Evolutionary conservation across 2,888 invertebrate species (phyloP), one percentile per base, ranked within the genome.

Genomic region (Caenorhabditis plicata): DNA sequence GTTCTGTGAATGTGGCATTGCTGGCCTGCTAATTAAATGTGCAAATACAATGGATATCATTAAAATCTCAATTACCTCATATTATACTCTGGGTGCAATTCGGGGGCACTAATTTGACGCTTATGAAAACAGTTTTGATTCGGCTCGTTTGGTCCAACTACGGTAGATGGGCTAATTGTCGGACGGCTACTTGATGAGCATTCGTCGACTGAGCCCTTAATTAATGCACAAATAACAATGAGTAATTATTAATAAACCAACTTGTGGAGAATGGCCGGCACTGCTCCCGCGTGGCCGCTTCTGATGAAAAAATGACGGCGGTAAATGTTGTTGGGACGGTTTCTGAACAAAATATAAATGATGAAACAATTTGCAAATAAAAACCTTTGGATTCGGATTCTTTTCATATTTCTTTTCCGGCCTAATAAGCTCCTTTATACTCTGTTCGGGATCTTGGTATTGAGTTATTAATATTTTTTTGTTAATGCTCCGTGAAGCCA

Each of bases 241-340:
- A 44, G n/a, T 23, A 9, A 2, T 36, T 27, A 8, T 35, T 17
- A 29, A 31, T 51, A 31, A 20, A 31, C 36, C 39, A 39, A 32
- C 63, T 46, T 62, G 62, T 5, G 68, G 68, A 17, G 62, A 62
- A 47, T 64, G 62, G 31, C 68, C 68, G 9, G 68, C 62, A 56
- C 68, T 68, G 36, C 62, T 64, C 22, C 56, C 62, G 35, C 60
- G 48, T 22, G 62, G 57, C 29, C 60, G 46, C 17, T 48, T 51
- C 17, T 45, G 55, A 17, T 39, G 27, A 43, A 35, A 56, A n/a
- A 48, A 62, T 38, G 62, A 54, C 26, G 51, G 39, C 29, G 61
- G 61, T 19, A 61, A 41, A 32, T 43, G 52, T 25, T 33, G 52
- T 25, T 36, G 35, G 31, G 48, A 50, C 32, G 49, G 50, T 47